A percentile compares a stretch with the other conserved stretches of the same genome.
phyloP scores from a whole-genome alignment of 2,113 vertebrate genomes.

The Sigmodon hispidus region DNA sequence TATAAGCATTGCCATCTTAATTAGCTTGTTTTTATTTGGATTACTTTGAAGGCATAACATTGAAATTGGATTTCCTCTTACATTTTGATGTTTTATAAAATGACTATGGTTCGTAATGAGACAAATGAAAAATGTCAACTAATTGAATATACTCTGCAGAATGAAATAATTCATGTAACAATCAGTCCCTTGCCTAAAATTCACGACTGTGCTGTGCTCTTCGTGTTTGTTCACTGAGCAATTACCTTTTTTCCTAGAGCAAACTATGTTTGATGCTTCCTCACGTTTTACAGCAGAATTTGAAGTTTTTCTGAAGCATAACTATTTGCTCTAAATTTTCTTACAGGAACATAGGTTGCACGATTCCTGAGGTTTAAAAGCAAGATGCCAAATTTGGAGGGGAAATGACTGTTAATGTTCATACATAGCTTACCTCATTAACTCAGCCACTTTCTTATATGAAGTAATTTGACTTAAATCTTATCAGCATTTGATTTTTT shows the following conservation, averaged over 20 bases:
- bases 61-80: conserved; percentile 55
- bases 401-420: conserved; percentile 24
- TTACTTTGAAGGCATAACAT: conserved; percentile 39
- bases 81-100: conserved; percentile 43
- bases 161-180: conserved; percentile 34
- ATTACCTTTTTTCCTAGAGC: background rate
- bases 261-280: background rate
- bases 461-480: conserved; percentile 43
- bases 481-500: conserved; percentile 18
- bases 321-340: background rate
- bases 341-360: background rate
- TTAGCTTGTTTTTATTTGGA: conserved; percentile 50
- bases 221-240: background rate
- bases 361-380: background rate
- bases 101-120: conserved; percentile 22
- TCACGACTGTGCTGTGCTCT: background rate
- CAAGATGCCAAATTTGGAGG: background rate
- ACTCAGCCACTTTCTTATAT: background rate
- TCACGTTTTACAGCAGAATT: conserved; percentile 16
- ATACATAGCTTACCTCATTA: background rate
- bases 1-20: background rate
- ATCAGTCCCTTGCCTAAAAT: conserved; percentile 38
- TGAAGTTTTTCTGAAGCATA: conserved; percentile 30
- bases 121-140: conserved; percentile 44
- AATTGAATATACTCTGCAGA: conserved; percentile 53